A percentile compares a stretch with the other conserved stretches of the same genome.
Conservation (phyloP, 92 coral and sea anemone species). For the Meandrina meandrites region DNA sequence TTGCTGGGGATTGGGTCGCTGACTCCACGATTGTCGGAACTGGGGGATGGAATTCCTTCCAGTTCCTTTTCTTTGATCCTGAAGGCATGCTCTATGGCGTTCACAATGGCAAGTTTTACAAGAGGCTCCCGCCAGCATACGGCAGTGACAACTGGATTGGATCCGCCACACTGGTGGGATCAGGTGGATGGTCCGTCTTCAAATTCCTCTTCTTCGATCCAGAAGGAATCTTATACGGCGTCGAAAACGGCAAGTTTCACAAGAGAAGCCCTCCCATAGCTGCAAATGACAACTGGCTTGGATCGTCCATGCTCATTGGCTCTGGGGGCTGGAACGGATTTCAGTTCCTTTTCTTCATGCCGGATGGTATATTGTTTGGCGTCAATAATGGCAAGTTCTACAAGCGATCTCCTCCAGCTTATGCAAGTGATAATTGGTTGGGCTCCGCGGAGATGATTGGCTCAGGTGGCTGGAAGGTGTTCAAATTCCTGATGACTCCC, state of each 20-base stretch:
- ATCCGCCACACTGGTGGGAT: slow-evolving; percentile 9
- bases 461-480: slow-evolving; percentile 25
- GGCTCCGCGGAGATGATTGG: slow-evolving; percentile 20
- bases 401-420: slow-evolving; percentile 13
- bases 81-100: slow-evolving; percentile 19
- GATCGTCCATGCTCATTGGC: neutral
- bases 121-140: neutral
- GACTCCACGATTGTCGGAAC: slow-evolving; percentile 1
- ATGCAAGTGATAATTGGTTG: slow-evolving; percentile 21
- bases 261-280: neutral
- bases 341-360: slow-evolving; percentile 17
- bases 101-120: neutral
- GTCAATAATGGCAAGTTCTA: neutral
- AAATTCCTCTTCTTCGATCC: slow-evolving; percentile 30
- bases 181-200: slow-evolving; percentile 25
- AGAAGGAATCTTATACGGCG: slow-evolving; percentile 20
- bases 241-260: neutral
- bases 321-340: slow-evolving; percentile 1
- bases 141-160: slow-evolving; percentile 6
- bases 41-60: slow-evolving; percentile 12
- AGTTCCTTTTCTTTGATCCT: slow-evolving; percentile 27
- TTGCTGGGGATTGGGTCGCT: neutral
- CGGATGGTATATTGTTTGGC: slow-evolving; percentile 20
- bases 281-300: slow-evolving; percentile 12
- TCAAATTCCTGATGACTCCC: slow-evolving; percentile 31